Percentiles rank a stretch among this genome's conserved stretches.
phyloP scores from a whole-genome alignment of 2,797 vertebrate genomes.

The Astyanax mexicanus region DNA sequence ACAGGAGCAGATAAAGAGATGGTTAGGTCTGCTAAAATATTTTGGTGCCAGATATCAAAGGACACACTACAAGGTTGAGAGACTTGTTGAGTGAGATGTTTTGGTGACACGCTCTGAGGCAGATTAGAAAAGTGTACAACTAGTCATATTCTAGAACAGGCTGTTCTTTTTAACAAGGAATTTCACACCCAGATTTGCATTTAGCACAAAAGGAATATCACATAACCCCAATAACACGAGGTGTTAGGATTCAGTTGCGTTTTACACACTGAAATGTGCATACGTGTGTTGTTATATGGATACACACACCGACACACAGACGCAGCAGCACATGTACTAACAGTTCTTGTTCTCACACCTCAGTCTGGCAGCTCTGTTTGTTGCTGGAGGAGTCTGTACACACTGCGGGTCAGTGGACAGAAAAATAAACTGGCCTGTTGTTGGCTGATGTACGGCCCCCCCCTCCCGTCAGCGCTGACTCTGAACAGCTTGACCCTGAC shows the following conservation, averaged over 20 bases:
- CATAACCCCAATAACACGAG: conserved; percentile 29
- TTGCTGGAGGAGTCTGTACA: conserved; percentile 50
- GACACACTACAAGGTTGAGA: no score
- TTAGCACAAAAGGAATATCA: conserved; percentile 28
- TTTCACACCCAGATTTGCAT: not conserved
- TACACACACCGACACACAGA: not conserved
- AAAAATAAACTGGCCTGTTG: conserved; percentile 58
- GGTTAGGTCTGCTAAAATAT: no score
- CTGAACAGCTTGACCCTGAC: conserved; percentile 50
- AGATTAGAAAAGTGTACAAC: not conserved
- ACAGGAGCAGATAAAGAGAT: no score
- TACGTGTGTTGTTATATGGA: not conserved
- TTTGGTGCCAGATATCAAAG: no score
- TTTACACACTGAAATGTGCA: conserved; percentile 21
- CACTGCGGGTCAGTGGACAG: conserved; percentile 53
- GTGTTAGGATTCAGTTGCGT: conserved; percentile 33
- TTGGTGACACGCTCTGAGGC: no score
- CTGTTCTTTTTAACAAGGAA: not conserved
- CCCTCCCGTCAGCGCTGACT: conserved; percentile 31
- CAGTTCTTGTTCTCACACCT: conserved; percentile 29
- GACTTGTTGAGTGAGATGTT: no score
- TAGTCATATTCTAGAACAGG: not conserved
- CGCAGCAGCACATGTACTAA: not conserved
- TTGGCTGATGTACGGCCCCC: conserved; percentile 24
- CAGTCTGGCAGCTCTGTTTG: conserved; percentile 43